Conservation (phyloP, 2,113 vertebrate species). For the Acrocephalus arundinaceus region DNA sequence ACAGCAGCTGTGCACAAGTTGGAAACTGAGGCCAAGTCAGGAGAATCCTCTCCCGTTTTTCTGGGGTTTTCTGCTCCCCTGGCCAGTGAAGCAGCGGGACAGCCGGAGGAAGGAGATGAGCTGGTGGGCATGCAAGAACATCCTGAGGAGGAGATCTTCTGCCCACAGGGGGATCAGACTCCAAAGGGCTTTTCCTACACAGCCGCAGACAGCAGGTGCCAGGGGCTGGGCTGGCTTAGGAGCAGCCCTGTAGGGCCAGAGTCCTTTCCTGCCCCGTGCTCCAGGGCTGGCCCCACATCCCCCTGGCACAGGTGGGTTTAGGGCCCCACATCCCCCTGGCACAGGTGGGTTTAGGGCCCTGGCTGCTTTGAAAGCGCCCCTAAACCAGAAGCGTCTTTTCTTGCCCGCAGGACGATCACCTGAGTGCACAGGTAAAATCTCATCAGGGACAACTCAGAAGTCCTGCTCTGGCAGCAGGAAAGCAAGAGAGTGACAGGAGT, state of each 20-base stretch:
- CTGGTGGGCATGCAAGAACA: not conserved
- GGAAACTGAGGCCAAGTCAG: conserved; percentile 50
- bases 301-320: not conserved
- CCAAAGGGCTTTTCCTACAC: not conserved
- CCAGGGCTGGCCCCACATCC: not conserved
- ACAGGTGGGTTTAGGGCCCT: not conserved
- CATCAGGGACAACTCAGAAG: not conserved
- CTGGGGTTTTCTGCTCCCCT: not conserved
- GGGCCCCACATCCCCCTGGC: not conserved
- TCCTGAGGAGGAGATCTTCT: not conserved
- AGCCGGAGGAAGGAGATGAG: not conserved
- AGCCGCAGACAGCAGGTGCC: not conserved
- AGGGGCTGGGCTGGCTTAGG: not conserved
- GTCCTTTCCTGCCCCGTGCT: not conserved
- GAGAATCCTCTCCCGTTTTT: conserved; percentile 9
- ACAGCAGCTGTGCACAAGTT: accelerated
- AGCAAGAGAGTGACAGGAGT: not conserved
- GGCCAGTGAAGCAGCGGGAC: not conserved
- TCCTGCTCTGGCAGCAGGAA: not conserved
- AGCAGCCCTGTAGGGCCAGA: not conserved
- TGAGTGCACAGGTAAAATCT: conserved; percentile 58
- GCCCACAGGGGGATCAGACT: not conserved
- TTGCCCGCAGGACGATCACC: conserved; percentile 29
- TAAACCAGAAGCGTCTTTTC: conserved; percentile 66
- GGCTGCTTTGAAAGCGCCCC: not conserved